A percentile compares a stretch with the other conserved stretches of the same genome.
Conservation (phyloP, 2,797 vertebrate genomes). For the Schizopygopsis pylzovi region DNA sequence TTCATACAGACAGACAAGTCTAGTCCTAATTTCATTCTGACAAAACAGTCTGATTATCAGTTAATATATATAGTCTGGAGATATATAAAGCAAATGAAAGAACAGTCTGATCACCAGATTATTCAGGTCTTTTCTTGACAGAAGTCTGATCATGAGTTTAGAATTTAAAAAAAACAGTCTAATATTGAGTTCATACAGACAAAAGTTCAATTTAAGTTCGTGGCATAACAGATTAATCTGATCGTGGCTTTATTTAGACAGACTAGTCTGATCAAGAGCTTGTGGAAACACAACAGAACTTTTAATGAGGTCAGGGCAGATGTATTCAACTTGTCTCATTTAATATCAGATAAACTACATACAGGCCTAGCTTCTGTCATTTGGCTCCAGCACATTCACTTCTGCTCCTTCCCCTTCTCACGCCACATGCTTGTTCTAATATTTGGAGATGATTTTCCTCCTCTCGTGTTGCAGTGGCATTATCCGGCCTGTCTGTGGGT, state of each 20-base stretch:
- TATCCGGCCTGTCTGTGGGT: slow-evolving; percentile 46
- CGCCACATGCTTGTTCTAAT: slow-evolving; percentile 50
- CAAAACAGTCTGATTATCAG: background rate
- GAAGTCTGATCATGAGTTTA: background rate
- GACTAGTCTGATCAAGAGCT: background rate
- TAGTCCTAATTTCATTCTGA: background rate
- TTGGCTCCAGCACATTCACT: background rate
- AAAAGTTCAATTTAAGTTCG: background rate
- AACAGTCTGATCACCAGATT: background rate
- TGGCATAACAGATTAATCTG: background rate
- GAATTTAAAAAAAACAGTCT: no score
- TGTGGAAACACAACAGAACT: background rate
- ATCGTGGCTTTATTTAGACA: background rate
- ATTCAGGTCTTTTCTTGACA: background rate
- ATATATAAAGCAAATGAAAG: background rate
- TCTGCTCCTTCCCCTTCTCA: background rate
- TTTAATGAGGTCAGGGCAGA: background rate
- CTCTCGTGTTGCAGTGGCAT: slow-evolving; percentile 36
- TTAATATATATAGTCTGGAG: background rate
- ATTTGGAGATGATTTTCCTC: slow-evolving; percentile 51
- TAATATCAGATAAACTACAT: background rate
- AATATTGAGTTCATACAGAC: background rate
- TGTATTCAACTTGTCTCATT: background rate
- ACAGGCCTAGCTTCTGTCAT: background rate
- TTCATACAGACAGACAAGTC: background rate